phyloP scores from a whole-genome alignment of 2,888 invertebrate species.

The Heteromurus nitidus region DNA sequence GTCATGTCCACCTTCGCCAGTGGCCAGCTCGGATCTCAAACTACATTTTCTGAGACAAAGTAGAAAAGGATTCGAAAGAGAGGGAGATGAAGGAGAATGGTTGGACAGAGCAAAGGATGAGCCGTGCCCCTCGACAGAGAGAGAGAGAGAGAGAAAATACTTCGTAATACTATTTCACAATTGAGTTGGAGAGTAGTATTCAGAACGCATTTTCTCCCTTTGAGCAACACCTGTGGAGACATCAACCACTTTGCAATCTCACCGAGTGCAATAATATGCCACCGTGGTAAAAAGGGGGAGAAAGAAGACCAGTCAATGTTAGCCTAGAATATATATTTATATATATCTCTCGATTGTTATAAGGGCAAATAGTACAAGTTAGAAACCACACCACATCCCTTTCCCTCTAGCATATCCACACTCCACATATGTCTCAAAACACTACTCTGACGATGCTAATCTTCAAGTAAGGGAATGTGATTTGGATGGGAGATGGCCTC shows the following conservation, averaged over 20 bases:
- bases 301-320: conserved; percentile 19
- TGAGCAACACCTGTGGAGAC: conserved; percentile 63
- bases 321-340: conserved; percentile 14
- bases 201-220: conserved; percentile 31
- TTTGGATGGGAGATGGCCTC: conserved; percentile 13
- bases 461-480: conserved; percentile 30
- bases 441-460: too few species aligned
- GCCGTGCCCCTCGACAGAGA: conserved; percentile 58
- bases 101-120: conserved; percentile 41
- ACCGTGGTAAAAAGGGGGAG: conserved; percentile 36
- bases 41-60: conserved; percentile 43
- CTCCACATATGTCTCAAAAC: too few species aligned
- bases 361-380: too few species aligned
- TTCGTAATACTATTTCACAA: conserved; percentile 33
- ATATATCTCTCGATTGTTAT: conserved; percentile 1
- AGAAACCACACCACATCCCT: too few species aligned
- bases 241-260: conserved; percentile 56
- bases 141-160: conserved; percentile 7
- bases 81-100: conserved; percentile 34
- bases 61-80: conserved; percentile 36
- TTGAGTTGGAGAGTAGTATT: conserved; percentile 3
- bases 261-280: conserved; percentile 50
- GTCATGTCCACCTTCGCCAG: conserved; percentile 64
- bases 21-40: conserved; percentile 61
- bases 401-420: too few species aligned